phyloP scores from a whole-genome alignment of 2,113 vertebrate species.

The Lophura nycthemera region DNA sequence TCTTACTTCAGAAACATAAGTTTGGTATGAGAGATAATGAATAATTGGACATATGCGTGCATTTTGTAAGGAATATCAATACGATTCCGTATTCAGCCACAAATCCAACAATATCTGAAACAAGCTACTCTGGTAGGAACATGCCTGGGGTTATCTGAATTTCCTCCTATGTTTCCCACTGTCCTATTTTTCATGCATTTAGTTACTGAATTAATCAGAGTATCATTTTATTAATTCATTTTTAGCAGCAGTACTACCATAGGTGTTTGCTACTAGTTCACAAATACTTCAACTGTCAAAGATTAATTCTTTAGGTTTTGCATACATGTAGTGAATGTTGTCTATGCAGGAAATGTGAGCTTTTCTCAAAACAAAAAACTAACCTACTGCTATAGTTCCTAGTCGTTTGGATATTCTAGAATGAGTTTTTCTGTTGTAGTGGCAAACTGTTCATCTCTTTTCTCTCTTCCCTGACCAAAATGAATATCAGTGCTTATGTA shows the following conservation, averaged over 20 bases:
- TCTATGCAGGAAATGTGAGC: slow-evolving; percentile 38
- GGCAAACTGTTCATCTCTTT: not conserved
- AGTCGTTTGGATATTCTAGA: not conserved
- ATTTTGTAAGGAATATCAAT: not conserved
- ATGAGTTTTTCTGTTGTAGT: slow-evolving; percentile 26
- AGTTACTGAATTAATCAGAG: slow-evolving; percentile 20
- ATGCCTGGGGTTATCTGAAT: not conserved
- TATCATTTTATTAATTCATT: slow-evolving; percentile 19
- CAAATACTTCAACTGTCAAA: slow-evolving; percentile 34
- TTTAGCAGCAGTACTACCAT: not conserved
- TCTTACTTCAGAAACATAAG: not conserved
- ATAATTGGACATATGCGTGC: not conserved
- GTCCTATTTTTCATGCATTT: not conserved
- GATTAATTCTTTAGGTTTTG: slow-evolving; percentile 36
- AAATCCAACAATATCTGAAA: slow-evolving; percentile 10
- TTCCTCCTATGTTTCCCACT: not conserved
- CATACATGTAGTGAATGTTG: slow-evolving; percentile 1
- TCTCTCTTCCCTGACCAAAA: not conserved
- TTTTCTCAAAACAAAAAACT: slow-evolving; percentile 23
- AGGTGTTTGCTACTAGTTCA: slow-evolving; percentile 38
- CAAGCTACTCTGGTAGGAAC: not conserved
- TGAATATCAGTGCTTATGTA: not conserved
- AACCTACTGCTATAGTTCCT: not conserved
- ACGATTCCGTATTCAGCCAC: not conserved
- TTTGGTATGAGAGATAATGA: not conserved